Percentiles rank a stretch among this genome's conserved stretches.
Conservation (phyloP, 2,113 vertebrate species). For the Tragelaphus buxtoni region DNA sequence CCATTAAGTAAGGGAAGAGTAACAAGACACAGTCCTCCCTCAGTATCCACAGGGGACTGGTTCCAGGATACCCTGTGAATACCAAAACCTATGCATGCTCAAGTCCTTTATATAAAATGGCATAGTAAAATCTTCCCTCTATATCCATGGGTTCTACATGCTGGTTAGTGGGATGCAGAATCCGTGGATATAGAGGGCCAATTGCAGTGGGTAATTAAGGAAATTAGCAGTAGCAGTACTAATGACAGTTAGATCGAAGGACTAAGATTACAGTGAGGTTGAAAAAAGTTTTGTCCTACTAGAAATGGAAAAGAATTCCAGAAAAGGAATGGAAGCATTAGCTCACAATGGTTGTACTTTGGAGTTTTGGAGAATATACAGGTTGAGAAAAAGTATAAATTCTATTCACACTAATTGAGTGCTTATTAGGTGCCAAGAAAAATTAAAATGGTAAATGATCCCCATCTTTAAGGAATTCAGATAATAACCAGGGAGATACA, state of each 20-base stretch:
- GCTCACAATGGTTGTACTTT: background rate
- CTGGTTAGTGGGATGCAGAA: background rate
- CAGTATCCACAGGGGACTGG: background rate
- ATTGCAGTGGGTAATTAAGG: background rate
- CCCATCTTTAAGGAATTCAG: background rate
- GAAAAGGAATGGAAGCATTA: background rate
- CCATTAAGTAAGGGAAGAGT: background rate
- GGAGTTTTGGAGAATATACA: background rate
- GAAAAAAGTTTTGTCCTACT: background rate
- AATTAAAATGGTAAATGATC: conserved; percentile 1
- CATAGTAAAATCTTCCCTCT: background rate
- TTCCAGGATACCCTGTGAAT: background rate
- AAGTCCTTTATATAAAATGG: background rate
- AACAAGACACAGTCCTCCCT: background rate
- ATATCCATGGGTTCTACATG: background rate
- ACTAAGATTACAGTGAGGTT: background rate
- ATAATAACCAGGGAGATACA: background rate
- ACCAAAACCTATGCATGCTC: background rate
- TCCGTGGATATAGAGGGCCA: background rate
- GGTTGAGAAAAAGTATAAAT: background rate
- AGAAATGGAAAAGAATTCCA: background rate
- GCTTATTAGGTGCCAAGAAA: background rate
- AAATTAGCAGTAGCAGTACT: too few species aligned
- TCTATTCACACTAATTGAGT: background rate
- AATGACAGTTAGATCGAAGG: background rate